Evolutionary conservation across 2,888 invertebrate genomes (phyloP).

Genomic region (Subacronicta megacephala): DNA sequence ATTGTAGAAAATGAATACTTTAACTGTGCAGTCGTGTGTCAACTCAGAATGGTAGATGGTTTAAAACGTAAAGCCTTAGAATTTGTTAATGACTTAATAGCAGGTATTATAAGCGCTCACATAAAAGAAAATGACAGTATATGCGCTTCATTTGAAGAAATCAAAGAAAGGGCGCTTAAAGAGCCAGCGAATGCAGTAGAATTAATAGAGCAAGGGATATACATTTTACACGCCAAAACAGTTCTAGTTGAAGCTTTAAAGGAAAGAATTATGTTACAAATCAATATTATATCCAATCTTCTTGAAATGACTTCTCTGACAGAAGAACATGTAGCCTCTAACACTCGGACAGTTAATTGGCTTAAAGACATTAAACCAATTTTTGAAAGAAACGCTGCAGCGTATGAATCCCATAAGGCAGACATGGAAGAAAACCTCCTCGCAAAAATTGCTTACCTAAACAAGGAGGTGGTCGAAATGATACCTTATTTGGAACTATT

Average conservation of each 20-base stretch:
- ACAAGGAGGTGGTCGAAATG: conserved; percentile 92
- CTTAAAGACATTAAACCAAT: conserved; percentile 94
- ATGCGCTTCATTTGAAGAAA: conserved; percentile 92
- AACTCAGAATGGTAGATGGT: conserved; percentile 90
- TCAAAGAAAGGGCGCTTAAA: conserved; percentile 91
- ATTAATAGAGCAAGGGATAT: conserved; percentile 94
- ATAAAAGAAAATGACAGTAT: conserved; percentile 92
- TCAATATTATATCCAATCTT: conserved; percentile 91
- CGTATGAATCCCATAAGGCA: conserved; percentile 95
- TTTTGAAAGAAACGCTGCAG: conserved; percentile 94
- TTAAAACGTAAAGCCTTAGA: conserved; percentile 89
- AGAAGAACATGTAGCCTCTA: conserved; percentile 93
- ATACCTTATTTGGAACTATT: conserved; percentile 93
- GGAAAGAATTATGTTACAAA: conserved; percentile 91
- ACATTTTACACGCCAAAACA: conserved; percentile 94
- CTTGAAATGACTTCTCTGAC: conserved; percentile 94
- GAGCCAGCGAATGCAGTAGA: conserved; percentile 95
- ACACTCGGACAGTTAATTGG: conserved; percentile 96
- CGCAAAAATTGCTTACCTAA: conserved; percentile 92
- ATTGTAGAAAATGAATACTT: conserved; percentile 92
- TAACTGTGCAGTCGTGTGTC: conserved; percentile 90
- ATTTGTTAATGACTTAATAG: conserved; percentile 90
- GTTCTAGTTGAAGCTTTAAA: conserved; percentile 92
- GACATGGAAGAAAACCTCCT: conserved; percentile 95
- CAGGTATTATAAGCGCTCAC: conserved; percentile 91